Conservation (phyloP, 2,113 vertebrate species). For the Aspidoscelis tigris region DNA sequence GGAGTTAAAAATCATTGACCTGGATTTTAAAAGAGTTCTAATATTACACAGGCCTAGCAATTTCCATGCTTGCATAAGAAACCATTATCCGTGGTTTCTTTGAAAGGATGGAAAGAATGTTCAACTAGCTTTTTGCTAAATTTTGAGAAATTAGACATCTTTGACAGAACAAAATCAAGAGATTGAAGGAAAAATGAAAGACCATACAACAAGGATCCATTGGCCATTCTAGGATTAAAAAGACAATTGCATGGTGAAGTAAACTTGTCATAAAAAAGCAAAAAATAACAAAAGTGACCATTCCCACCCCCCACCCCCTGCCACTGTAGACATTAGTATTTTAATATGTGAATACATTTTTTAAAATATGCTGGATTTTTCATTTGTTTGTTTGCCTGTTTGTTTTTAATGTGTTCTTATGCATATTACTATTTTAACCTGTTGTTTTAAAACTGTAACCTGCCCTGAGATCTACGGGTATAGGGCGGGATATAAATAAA, state of each 20-base stretch:
- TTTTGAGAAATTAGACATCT: conserved; percentile 20
- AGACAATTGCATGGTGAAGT: not conserved
- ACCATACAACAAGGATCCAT: conserved; percentile 14
- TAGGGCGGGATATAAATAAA: too few species aligned
- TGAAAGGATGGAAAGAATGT: conserved; percentile 12
- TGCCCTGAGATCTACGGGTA: too few species aligned
- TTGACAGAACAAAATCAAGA: conserved; percentile 15
- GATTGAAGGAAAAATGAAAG: not conserved
- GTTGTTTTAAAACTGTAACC: too few species aligned
- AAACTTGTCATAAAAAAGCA: not conserved
- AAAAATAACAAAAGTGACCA: too few species aligned
- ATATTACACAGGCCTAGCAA: not conserved
- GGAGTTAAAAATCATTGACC: not conserved
- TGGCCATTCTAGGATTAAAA: not conserved
- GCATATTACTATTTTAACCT: too few species aligned
- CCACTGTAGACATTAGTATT: not conserved
- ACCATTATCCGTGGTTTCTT: not conserved
- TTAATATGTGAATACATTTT: not conserved
- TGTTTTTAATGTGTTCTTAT: too few species aligned
- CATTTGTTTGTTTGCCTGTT: too few species aligned
- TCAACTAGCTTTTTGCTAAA: not conserved
- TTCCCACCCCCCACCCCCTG: too few species aligned
- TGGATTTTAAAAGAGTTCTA: conserved; percentile 6
- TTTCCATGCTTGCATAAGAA: conserved; percentile 17
- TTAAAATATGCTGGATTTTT: too few species aligned